phyloP scores from a whole-genome alignment of 2,797 vertebrate genomes.

The Sarcophilus harrisii region DNA sequence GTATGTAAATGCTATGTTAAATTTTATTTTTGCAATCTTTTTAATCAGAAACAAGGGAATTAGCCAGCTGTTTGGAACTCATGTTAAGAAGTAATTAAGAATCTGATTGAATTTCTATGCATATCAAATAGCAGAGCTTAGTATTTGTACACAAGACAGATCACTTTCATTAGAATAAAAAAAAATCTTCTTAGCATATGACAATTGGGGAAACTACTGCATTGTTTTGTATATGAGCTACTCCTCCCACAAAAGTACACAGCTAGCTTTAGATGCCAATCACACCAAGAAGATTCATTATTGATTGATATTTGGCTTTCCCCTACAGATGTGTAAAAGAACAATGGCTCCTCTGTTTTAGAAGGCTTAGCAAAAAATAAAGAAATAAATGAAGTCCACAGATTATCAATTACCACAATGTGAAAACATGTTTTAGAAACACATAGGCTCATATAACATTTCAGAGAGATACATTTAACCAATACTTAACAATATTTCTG shows the following conservation, averaged over 20 bases:
- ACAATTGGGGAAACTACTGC: conserved; percentile 80
- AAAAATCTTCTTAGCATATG: conserved; percentile 78
- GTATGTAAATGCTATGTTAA: conserved; percentile 93
- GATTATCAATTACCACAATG: conserved; percentile 78
- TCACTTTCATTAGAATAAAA: conserved; percentile 84
- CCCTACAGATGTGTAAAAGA: conserved; percentile 80
- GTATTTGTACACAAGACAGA: conserved; percentile 86
- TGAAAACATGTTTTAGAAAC: conserved; percentile 60
- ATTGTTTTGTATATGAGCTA: conserved; percentile 81
- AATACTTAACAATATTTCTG: conserved; percentile 23
- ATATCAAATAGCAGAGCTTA: conserved; percentile 87
- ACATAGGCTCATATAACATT: conserved; percentile 63
- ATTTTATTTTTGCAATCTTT: conserved; percentile 97
- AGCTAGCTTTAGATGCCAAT: conserved; percentile 81
- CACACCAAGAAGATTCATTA: conserved; percentile 76
- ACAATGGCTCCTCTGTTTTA: conserved; percentile 78
- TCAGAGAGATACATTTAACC: conserved; percentile 57
- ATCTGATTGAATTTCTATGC: conserved; percentile 96
- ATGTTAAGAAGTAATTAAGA: conserved; percentile 97
- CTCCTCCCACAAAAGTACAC: conserved; percentile 62
- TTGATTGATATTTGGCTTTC: conserved; percentile 80
- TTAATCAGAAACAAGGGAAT: conserved; percentile 98
- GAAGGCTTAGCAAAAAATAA: conserved; percentile 59
- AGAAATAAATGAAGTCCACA: conserved; percentile 57
- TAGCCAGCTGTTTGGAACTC: conserved; percentile 96